Evolutionary conservation across 2,888 invertebrate genomes (phyloP).

Genomic region (Heliconius erato): DNA sequence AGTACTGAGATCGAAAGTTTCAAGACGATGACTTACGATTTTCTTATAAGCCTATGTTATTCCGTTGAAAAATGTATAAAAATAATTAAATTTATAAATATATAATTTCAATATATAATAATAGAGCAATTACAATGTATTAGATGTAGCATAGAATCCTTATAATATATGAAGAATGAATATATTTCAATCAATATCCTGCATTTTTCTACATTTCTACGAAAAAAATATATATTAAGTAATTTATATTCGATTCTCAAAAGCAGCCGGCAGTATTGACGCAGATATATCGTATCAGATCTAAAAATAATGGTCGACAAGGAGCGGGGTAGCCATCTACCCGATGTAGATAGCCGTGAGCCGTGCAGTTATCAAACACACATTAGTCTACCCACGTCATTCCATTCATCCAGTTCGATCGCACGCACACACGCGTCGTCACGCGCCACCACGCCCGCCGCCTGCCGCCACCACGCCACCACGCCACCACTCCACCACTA

Average conservation of each 20-base stretch:
- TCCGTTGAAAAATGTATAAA: not conserved
- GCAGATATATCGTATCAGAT: constrained; percentile 55
- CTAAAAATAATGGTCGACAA: constrained; percentile 78
- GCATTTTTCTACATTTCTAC: not conserved
- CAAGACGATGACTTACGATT: not conserved
- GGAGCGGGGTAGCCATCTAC: constrained; percentile 58
- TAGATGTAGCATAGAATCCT: no score
- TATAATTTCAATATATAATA: not conserved
- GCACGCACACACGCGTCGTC: constrained; percentile 71
- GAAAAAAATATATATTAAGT: not conserved
- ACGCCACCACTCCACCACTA: constrained; percentile 50
- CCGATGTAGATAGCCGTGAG: constrained; percentile 57
- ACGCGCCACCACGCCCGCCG: constrained; percentile 50
- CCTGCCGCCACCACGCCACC: constrained; percentile 54
- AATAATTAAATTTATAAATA: no score
- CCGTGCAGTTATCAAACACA: constrained; percentile 74
- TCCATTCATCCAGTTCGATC: constrained; percentile 83
- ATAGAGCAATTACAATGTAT: not conserved
- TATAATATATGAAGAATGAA: not conserved
- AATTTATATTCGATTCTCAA: constrained; percentile 17
- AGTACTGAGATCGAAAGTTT: not conserved
- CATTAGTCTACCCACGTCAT: constrained; percentile 79
- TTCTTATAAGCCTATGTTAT: not conserved
- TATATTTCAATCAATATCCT: not conserved
- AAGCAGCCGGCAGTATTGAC: constrained; percentile 41